Evolutionary conservation across 1,140 invertebrate genomes (phyloP).

Genomic region (Pentalonia nigronervosa): DNA sequence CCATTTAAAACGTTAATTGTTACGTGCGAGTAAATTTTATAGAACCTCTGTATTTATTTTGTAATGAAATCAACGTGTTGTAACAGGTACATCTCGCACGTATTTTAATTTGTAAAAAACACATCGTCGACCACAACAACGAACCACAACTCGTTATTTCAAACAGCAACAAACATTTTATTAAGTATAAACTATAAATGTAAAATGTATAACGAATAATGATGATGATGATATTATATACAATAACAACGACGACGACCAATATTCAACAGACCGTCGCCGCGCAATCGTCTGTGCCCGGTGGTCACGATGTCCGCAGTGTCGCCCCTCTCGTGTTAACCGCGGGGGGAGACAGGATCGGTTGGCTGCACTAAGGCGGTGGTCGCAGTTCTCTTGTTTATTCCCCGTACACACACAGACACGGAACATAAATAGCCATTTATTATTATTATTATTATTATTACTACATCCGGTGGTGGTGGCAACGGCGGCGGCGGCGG

Average conservation of each 20-base stretch:
- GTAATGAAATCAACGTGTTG: no score
- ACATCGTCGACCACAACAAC: background rate
- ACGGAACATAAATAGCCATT: background rate
- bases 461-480: background rate
- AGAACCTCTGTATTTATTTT: no score
- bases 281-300: background rate
- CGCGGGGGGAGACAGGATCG: background rate
- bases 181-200: background rate
- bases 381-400: background rate
- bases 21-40: no score
- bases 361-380: slow-evolving; percentile 16
- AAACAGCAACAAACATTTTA: background rate
- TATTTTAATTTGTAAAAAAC: background rate
- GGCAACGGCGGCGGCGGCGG: background rate
- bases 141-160: background rate
- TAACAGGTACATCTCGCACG: background rate
- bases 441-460: background rate
- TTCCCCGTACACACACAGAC: background rate
- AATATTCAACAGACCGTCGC: background rate
- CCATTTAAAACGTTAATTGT: no score
- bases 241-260: background rate
- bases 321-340: background rate
- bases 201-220: no score
- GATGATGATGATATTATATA: background rate
- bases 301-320: background rate